Evolutionary conservation across 2,797 vertebrate genomes (phyloP).

Genomic region (Sebastes reedi): DNA sequence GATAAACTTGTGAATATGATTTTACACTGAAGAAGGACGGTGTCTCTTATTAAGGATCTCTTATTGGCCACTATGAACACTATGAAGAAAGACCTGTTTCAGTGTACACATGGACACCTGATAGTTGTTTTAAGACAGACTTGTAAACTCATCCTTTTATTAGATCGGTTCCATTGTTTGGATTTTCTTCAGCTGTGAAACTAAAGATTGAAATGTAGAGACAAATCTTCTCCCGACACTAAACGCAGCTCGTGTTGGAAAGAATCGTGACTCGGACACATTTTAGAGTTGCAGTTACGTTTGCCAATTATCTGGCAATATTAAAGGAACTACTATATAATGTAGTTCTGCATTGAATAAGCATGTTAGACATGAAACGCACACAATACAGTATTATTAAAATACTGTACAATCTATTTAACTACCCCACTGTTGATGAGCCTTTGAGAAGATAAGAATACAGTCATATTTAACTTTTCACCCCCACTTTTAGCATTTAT

Average conservation of each 20-base stretch:
- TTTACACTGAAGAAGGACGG: no score
- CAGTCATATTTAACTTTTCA: neutral
- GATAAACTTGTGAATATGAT: no score
- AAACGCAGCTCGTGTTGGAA: neutral
- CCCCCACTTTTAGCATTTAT: neutral
- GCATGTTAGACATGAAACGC: neutral
- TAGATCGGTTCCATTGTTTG: neutral
- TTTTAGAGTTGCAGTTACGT: neutral
- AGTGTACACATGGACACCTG: no score
- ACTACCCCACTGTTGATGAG: neutral
- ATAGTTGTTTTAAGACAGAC: neutral
- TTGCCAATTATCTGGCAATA: neutral
- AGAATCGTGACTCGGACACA: neutral
- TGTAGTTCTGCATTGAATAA: neutral
- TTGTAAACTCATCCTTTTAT: neutral
- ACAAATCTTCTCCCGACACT: neutral
- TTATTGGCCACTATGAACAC: no score
- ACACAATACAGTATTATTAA: slow-evolving; percentile 1
- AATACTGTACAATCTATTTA: neutral
- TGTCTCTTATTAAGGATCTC: no score
- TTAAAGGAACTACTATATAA: neutral
- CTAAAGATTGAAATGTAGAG: neutral
- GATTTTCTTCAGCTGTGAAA: slow-evolving; percentile 8
- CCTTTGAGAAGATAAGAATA: neutral
- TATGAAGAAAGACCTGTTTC: no score